These are phyloP conservation scores for Cephus cinctus DNA, from an alignment of 1,140 invertebrate genomes.

Conservation along the genomic window DNA sequence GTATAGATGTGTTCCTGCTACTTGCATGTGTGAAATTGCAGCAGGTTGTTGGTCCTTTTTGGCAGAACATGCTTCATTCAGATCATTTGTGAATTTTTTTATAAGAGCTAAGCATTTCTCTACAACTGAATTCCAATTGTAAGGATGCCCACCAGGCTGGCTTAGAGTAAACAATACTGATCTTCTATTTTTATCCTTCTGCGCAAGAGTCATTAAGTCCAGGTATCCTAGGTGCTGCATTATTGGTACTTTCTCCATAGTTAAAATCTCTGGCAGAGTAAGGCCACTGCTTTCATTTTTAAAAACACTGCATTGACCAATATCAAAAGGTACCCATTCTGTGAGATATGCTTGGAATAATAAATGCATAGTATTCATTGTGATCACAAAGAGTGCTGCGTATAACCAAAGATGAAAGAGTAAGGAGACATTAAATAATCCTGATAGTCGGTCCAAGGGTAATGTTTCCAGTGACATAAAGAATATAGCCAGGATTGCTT, in stretches of 20 bases:
- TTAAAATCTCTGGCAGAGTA: slow-evolving; percentile 60
- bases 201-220: slow-evolving; percentile 65
- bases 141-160: slow-evolving; percentile 74
- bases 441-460: slow-evolving; percentile 56
- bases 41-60: slow-evolving; percentile 19
- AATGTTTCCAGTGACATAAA: slow-evolving; percentile 49
- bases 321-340: slow-evolving; percentile 61
- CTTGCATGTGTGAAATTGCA: not conserved
- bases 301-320: slow-evolving; percentile 30
- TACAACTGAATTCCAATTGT: slow-evolving; percentile 73
- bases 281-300: slow-evolving; percentile 30
- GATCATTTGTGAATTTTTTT: slow-evolving; percentile 61
- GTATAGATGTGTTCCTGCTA: not conserved
- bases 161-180: slow-evolving; percentile 68
- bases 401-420: slow-evolving; percentile 68
- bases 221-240: slow-evolving; percentile 70
- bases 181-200: slow-evolving; percentile 60
- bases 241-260: slow-evolving; percentile 59
- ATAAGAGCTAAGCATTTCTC: slow-evolving; percentile 62
- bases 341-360: slow-evolving; percentile 70
- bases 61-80: slow-evolving; percentile 53
- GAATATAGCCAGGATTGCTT: slow-evolving; percentile 19
- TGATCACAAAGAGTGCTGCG: slow-evolving; percentile 66
- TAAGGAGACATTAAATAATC: slow-evolving; percentile 55
- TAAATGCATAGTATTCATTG: slow-evolving; percentile 66